phyloP scores from a whole-genome alignment of 2,888 invertebrate species.

The Leptothorax acervorum region DNA sequence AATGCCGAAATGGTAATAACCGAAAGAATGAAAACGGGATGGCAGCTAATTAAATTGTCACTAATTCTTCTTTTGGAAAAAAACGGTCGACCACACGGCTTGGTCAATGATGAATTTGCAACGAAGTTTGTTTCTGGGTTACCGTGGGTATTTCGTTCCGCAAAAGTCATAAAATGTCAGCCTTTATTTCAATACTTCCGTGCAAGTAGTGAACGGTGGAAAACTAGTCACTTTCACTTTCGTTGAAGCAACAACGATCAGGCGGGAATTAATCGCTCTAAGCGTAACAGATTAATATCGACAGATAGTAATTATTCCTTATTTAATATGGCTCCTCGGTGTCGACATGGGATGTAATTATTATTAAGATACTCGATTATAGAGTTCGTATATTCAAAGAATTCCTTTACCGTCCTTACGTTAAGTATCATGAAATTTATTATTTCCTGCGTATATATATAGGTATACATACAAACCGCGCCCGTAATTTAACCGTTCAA shows the following conservation, averaged over 20 bases:
- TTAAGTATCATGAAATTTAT: constrained; percentile 34
- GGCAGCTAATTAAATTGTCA: background rate
- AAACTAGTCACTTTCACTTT: constrained; percentile 47
- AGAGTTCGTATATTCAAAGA: constrained; percentile 36
- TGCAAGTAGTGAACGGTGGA: constrained; percentile 12
- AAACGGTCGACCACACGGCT: background rate
- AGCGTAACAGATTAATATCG: constrained; percentile 67
- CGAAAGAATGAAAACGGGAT: background rate
- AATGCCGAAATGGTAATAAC: background rate
- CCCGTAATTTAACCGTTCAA: constrained; percentile 24
- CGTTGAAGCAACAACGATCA: constrained; percentile 42
- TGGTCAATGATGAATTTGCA: background rate
- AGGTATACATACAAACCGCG: background rate
- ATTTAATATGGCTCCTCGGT: constrained; percentile 61
- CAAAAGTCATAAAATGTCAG: constrained; percentile 33
- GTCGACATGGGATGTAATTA: constrained; percentile 44
- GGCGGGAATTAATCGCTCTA: constrained; percentile 50
- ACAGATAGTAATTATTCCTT: constrained; percentile 62
- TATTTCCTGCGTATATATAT: constrained; percentile 30
- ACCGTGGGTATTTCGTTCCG: constrained; percentile 15
- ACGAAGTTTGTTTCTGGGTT: constrained; percentile 32
- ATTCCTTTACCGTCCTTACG: constrained; percentile 51
- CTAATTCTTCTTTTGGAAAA: background rate
- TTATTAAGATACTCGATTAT: constrained; percentile 43
- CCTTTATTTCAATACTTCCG: constrained; percentile 22